Evolutionary conservation across 2,113 vertebrate genomes (phyloP), one percentile per base, ranked within the genome.

Genomic region (Globicephala melas): DNA sequence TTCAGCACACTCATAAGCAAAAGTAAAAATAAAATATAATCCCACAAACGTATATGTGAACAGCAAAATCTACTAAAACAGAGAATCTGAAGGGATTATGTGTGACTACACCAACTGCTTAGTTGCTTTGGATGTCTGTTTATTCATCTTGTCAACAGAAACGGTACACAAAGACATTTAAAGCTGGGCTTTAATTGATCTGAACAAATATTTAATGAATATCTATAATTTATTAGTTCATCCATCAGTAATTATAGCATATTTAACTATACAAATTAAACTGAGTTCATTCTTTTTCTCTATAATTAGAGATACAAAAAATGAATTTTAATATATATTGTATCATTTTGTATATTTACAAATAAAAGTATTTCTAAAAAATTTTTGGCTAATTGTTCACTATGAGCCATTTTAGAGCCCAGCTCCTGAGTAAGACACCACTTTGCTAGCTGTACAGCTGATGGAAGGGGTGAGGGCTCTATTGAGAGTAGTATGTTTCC

Each of bases 221-320:
- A 36, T 65, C n/a, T 67, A 68, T 31, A 60, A 83, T 36, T 47
- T 58, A 62, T 80, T 76, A 86, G 86, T 79, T 65, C 44, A 87
- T 33, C n/a, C 12, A 68, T 28, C 38, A 91, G 7, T 94, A 96
- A 89, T 88, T 70, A 80, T 8, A 91, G 9, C 20, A 79, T 18
- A 65, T 47, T 88, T 88, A 96, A 79, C 4, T 93, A 62, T 90
- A 38, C 23, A 90, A 83, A 94, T 68, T 89, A 82, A 90, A 94
- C 18, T 73, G 18, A 73, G 17, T 33, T 94, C 23, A 90, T 1
- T n/a, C 13, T 80, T n/a, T 63, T 41, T 92, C 47, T 83, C 25
- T 81, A 5, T 44, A 76, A 62, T 74, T 84, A 86, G 55, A 91
- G 70, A 44, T 47, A 50, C 0, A 79, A 68, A 55, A 47, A 28